phyloP scores from a whole-genome alignment of 2,888 invertebrate species.

The Caenorhabditis plicata region DNA sequence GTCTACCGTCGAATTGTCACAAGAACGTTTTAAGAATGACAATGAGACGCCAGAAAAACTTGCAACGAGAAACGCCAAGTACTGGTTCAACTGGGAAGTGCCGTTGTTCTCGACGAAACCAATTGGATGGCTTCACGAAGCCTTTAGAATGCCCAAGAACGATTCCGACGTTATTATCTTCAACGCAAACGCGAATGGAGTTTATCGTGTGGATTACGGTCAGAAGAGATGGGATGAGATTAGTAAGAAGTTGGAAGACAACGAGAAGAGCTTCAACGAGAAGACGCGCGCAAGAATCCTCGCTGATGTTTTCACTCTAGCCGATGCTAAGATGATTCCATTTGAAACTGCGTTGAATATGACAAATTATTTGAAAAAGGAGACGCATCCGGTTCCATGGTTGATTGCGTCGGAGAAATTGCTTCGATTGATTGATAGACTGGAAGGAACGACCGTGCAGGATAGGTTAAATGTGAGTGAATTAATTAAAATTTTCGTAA shows the following conservation, averaged over 20 bases:
- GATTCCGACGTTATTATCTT: constrained; percentile 50
- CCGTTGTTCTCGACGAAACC: constrained; percentile 53
- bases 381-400: constrained; percentile 15
- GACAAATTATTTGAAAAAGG: constrained; percentile 19
- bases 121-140: constrained; percentile 19
- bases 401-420: constrained; percentile 16
- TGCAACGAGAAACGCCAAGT: constrained; percentile 54
- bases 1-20: constrained; percentile 48
- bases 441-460: constrained; percentile 22
- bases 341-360: constrained; percentile 55
- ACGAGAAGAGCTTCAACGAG: constrained; percentile 12
- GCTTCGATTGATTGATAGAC: constrained; percentile 11
- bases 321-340: constrained; percentile 72
- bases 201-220: constrained; percentile 57
- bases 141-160: constrained; percentile 36
- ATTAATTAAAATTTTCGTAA: no score
- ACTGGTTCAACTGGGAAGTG: constrained; percentile 63
- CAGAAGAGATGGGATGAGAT: constrained; percentile 40
- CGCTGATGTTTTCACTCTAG: constrained; percentile 76
- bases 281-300: constrained; percentile 74
- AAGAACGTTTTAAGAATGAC: constrained; percentile 55
- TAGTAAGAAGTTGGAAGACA: constrained; percentile 18
- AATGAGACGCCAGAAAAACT: constrained; percentile 43
- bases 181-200: constrained; percentile 58
- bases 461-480: constrained; percentile 23